Base-by-base conservation (phyloP, 2,113 vertebrate genomes). In the Seriola quinqueradiata region DNA sequence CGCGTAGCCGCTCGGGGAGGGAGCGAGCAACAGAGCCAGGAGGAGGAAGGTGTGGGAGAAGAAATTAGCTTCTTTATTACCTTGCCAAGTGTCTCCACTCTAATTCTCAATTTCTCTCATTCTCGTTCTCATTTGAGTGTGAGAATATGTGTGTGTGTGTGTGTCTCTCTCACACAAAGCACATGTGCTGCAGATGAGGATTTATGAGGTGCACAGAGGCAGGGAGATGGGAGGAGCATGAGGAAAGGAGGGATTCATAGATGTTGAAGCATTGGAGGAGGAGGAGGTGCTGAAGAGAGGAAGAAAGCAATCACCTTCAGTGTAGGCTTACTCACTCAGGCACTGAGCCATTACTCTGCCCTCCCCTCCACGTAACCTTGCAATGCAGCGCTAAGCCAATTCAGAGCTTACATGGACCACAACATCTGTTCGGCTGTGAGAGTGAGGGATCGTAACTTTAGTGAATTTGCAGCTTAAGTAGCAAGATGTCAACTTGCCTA, bases 291-390 rank as follows among this genome's bases (percentile, higher is more conserved):
- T 67, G 76, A 64, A 25, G 75, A 83, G 69, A 73, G 70, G 68
- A 85, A 82, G 77, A 83, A 90, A 86, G 89, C 92, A 92, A 91
- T 91, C 90, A 88, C 83, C 81, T 86, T 80, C 74, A 90, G 84
- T 88, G 77, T 75, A 77, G 57, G 38, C 82, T 82, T 65, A 85
- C 85, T 87, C 77, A 63, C 66, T 66, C 73, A 67, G 82, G 89
- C 88, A 55, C 65, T n/a, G 75, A 78, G 81, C 78, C 85, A 81
- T 92, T 79, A 81, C 83, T 90, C 71, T 83, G 58, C 81, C 68
- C 79, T 80, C 65, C 81, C 81, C 72, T 64, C 75, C 48, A 8
- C 10, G 42, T 84, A 84, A 91, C 91, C 88, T 89, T 84, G 79
- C 81, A 65, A 54, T 13, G 5, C 78, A 71, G 77, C 88, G 23